Evolutionary conservation across 2,888 invertebrate species (phyloP).

Genomic region (Cryptosula pallasiana): DNA sequence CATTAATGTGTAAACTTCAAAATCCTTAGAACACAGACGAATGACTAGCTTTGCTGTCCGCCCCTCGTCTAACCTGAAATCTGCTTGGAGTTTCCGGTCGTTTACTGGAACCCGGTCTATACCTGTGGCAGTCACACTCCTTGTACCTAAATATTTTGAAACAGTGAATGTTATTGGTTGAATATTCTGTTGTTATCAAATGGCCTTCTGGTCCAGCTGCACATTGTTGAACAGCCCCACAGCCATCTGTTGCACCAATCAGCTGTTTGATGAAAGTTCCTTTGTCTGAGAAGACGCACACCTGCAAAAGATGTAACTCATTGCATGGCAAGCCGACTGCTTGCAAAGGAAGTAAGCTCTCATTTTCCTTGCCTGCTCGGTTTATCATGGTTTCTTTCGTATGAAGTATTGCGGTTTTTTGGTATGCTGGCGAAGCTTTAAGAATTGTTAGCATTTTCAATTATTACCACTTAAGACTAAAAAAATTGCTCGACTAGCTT

Average conservation of each 20-base stretch:
- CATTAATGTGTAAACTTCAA: too few relatives aligned
- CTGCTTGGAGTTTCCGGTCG: conserved; percentile 26
- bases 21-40: neutral
- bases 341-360: too few relatives aligned
- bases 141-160: conserved; percentile 45
- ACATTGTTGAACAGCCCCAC: conserved; percentile 39
- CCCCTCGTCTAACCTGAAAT: neutral
- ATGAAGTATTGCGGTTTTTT: too few relatives aligned
- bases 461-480: too few relatives aligned
- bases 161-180: conserved; percentile 41
- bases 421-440: too few relatives aligned
- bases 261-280: conserved; percentile 38
- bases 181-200: conserved; percentile 40
- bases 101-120: conserved; percentile 38
- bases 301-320: too few relatives aligned
- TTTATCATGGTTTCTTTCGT: too few relatives aligned
- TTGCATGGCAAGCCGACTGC: too few relatives aligned
- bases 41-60: neutral
- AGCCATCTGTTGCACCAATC: conserved; percentile 39
- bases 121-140: conserved; percentile 39
- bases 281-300: conserved; percentile 30
- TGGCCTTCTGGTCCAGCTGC: conserved; percentile 47
- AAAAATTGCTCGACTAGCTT: too few relatives aligned
- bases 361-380: too few relatives aligned
- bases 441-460: too few relatives aligned